Evolutionary conservation across 2,113 vertebrate genomes (phyloP), one percentile per base, ranked within the genome.

Genomic region (Hemiscyllium ocellatum): DNA sequence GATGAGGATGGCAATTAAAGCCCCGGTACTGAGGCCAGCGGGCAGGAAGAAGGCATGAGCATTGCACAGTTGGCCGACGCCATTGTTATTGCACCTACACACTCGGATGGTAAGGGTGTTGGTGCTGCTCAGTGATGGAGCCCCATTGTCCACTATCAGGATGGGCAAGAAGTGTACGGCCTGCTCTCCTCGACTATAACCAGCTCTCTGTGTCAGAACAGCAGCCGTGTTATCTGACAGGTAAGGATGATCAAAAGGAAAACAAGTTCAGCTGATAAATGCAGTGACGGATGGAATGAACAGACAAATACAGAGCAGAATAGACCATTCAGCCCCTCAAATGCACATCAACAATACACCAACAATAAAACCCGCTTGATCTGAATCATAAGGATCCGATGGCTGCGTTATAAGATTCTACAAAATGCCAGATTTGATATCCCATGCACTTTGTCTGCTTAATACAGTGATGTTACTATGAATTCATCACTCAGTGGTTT

Each of bases 51-150:
- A 76, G 2, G 68, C 2, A 5, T 93, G 65, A 4, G 26, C 52
- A 3, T 68, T 94, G 96, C 96, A 96, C 4, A 72, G 7, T 19
- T 80, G 96, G 8, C 61, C 95, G 52, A 52, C 0, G 1, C 95
- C 95, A 47, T 96, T 91, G 69, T 29, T 78, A 2, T 29, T 65
- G 90, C 96, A 96, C 22, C n/a, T 33, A 3, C 96, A 96, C 22
- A 96, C 96, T 15, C 69, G 69, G 85, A 96, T 26, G 19, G 96
- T 96, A 19, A 96, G 90, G 26, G 90, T 96, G 47, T 72, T 80
- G 7, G 96, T 96, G 26, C 96, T 91, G 85, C 65, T 96, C 13
- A 95, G 42, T 4, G 86, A 76, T 0, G 96, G 96, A 61, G 22
- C 56, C 42, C 96, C 96, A 19, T 42, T 72, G 52, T 96, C 96